Evolutionary conservation across 2,797 vertebrate species (phyloP).

Genomic region (Amazona ochrocephala): DNA sequence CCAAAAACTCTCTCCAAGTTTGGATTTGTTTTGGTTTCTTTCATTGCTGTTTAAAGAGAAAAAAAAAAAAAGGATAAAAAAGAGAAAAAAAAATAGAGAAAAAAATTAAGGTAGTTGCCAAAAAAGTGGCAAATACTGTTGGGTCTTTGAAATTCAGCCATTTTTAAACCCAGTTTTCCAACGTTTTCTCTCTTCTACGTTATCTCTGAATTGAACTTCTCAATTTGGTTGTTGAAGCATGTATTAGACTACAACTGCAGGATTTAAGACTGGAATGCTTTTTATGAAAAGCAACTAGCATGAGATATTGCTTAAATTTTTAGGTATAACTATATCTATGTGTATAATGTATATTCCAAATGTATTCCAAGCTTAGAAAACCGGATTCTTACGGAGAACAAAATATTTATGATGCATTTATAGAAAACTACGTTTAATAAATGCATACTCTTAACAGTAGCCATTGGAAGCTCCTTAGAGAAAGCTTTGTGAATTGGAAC

Average conservation of each 20-base stretch:
- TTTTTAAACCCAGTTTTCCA: slow-evolving; percentile 69
- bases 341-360: slow-evolving; percentile 84
- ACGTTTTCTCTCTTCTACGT: slow-evolving; percentile 72
- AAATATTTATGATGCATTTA: slow-evolving; percentile 85
- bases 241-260: slow-evolving; percentile 71
- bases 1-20: slow-evolving; percentile 69
- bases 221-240: slow-evolving; percentile 76
- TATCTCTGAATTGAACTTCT: slow-evolving; percentile 60
- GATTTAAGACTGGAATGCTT: slow-evolving; percentile 78
- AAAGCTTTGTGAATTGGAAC: slow-evolving; percentile 57
- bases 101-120: slow-evolving; percentile 83
- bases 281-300: slow-evolving; percentile 82
- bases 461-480: slow-evolving; percentile 71
- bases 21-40: slow-evolving; percentile 66
- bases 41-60: slow-evolving; percentile 67
- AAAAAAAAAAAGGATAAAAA: not conserved
- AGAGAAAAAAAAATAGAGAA: not conserved
- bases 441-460: slow-evolving; percentile 71
- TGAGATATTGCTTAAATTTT: slow-evolving; percentile 80
- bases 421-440: slow-evolving; percentile 75
- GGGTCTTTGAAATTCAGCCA: slow-evolving; percentile 76
- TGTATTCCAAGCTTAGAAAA: slow-evolving; percentile 82
- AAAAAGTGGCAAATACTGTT: slow-evolving; percentile 79
- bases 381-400: slow-evolving; percentile 78
- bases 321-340: slow-evolving; percentile 80